Evolutionary conservation across 2,888 invertebrate genomes (phyloP), one percentile per base, ranked within the genome.

Genomic region (Sthenelais limicola): DNA sequence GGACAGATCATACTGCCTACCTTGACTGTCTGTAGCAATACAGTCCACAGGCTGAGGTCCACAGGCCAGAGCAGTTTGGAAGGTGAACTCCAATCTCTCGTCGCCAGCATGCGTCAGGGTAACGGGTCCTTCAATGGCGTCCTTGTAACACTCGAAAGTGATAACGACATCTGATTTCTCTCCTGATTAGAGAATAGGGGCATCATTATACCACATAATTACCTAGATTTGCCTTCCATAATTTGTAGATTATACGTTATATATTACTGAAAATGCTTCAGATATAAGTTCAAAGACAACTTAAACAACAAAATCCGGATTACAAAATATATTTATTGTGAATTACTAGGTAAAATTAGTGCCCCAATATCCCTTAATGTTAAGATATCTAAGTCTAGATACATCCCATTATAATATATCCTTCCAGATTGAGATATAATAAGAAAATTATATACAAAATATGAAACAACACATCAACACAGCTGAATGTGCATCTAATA

Each of bases 1-100:
- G 26, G 77, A 77, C 18, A 87, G 80, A 71, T 87, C 84, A 77
- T 83, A 86, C 76, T 82, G 79, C 69, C 82, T 75, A 5, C 85
- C 86, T 5, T 74, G 28, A 3, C 72, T 58, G 71, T 84, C 84
- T 49, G 80, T 77, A 3, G 80, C 79, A 18, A 78, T 18, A 72
- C 85, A 85, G 71, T 83, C 82, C 7, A 83, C 79, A 28, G 80
- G 77, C 68, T 78, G 75, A 1, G 83, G 82, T 4, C 73, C 51
- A 74, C 85, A 85, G 24, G 82, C 83, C 47, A 84, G 73, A 0
- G 84, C 74, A 1, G 85, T 85, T n/a, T 75, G 73, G 69, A 85
- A 80, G 12, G 74, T 74, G 73, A 85, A 83, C n/a, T 74, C 69
- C 58, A 81, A 80, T 3, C 73, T 75, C 28, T 77, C 49, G 7